A percentile compares a stretch with the other conserved stretches of the same genome.
Evolutionary conservation across 2,113 vertebrate genomes (phyloP).

Genomic region (Turdus rufiventris): DNA sequence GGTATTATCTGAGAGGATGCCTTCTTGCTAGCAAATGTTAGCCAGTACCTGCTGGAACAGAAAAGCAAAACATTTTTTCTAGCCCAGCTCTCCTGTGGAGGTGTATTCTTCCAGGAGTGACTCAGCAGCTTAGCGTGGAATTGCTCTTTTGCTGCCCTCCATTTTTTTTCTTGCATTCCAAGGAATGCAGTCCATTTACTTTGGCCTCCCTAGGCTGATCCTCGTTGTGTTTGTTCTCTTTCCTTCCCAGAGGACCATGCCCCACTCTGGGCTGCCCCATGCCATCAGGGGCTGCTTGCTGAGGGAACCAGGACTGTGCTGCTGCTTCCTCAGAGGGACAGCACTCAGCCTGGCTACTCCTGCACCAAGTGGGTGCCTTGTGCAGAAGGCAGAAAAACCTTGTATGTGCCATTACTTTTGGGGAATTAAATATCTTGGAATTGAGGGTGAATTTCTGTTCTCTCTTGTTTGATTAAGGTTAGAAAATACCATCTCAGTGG

Average conservation of each 20-base stretch:
- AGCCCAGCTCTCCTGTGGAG: neutral
- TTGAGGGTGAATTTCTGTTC: neutral
- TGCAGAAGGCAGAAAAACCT: neutral
- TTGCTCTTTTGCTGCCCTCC: neutral
- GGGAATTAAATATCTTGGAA: neutral
- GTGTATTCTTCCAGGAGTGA: neutral
- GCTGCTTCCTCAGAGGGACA: neutral
- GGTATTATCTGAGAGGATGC: neutral
- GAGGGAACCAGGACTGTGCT: neutral
- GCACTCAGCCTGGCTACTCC: neutral
- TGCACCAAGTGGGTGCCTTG: neutral
- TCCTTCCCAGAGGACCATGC: neutral
- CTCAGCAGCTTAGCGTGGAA: neutral
- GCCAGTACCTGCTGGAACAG: slow-evolving; percentile 3
- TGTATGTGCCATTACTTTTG: accelerated
- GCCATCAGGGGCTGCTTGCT: neutral
- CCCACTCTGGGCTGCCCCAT: accelerated
- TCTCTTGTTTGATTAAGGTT: neutral
- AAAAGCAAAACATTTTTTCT: neutral
- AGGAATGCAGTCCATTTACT: neutral
- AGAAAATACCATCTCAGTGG: accelerated
- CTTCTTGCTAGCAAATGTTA: slow-evolving; percentile 7
- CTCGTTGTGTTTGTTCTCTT: neutral
- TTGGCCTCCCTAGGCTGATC: neutral
- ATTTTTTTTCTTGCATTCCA: neutral